phyloP scores from a whole-genome alignment of 2,113 vertebrate genomes.

The Oncorhynchus mykiss region DNA sequence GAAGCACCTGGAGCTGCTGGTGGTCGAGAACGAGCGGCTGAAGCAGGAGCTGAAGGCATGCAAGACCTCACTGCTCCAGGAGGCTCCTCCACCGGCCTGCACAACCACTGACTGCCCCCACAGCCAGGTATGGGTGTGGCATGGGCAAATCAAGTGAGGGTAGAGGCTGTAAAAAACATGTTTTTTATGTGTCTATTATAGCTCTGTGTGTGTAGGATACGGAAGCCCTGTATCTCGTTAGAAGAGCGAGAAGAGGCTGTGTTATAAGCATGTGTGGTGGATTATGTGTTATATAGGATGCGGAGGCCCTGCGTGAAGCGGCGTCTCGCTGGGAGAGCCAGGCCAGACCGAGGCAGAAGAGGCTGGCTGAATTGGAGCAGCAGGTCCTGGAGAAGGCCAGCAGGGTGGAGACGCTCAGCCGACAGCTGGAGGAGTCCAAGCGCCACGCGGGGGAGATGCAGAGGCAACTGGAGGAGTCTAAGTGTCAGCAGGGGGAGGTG shows the following conservation, averaged over 20 bases:
- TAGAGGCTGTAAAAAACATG: too few relatives aligned
- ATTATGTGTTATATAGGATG: constrained; percentile 42
- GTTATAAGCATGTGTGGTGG: too few relatives aligned
- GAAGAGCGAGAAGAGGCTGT: too few relatives aligned
- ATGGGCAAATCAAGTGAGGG: neutral
- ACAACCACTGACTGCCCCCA: constrained; percentile 71
- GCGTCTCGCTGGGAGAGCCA: constrained; percentile 73
- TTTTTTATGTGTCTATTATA: too few relatives aligned
- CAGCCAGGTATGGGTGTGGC: constrained; percentile 66
- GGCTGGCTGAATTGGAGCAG: constrained; percentile 76
- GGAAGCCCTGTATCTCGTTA: too few relatives aligned
- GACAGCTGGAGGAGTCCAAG: constrained; percentile 81
- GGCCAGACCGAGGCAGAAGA: constrained; percentile 67
- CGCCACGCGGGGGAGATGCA: constrained; percentile 63
- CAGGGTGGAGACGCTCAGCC: constrained; percentile 70
- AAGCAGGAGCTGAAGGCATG: constrained; percentile 83
- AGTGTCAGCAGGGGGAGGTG: constrained; percentile 73
- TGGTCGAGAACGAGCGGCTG: constrained; percentile 86
- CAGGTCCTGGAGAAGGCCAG: constrained; percentile 75
- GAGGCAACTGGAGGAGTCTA: constrained; percentile 79
- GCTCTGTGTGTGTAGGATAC: constrained; percentile 39
- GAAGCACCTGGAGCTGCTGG: constrained; percentile 91
- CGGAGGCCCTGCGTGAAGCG: constrained; percentile 47
- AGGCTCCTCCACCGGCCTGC: constrained; percentile 27
- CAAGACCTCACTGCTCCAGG: constrained; percentile 73